A percentile compares a stretch with the other conserved stretches of the same genome.
phyloP scores from a whole-genome alignment of 92 coral and sea anemone species.

The Palythoa grandiflora region DNA sequence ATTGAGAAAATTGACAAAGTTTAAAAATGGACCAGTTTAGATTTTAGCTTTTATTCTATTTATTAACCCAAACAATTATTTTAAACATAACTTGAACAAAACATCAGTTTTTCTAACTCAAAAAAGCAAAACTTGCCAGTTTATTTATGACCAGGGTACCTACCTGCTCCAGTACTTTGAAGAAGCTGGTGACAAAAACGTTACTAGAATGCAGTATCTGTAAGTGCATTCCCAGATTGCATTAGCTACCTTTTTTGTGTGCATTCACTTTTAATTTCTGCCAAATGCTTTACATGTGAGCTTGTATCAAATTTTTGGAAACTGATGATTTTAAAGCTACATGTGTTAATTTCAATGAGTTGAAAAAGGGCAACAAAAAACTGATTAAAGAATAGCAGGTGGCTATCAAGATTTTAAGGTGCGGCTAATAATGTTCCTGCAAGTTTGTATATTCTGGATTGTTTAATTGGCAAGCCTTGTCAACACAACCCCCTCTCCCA shows the following conservation, averaged over 20 bases:
- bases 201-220: constrained; percentile 40
- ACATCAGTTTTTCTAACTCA: background rate
- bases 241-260: background rate
- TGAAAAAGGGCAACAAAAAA: background rate
- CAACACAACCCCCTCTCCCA: constrained; percentile 32
- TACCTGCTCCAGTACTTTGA: constrained; percentile 39
- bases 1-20: too few relatives aligned
- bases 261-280: background rate
- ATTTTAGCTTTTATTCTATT: too few relatives aligned
- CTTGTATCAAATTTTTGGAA: background rate
- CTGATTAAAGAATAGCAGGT: background rate
- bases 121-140: background rate
- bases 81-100: too few relatives aligned
- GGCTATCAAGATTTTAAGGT: constrained; percentile 28
- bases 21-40: too few relatives aligned
- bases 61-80: too few relatives aligned
- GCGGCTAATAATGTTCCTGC: background rate
- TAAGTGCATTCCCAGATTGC: constrained; percentile 24
- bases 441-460: background rate
- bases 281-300: background rate
- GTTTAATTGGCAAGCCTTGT: constrained; percentile 1
- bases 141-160: background rate
- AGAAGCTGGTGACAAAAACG: constrained; percentile 34
- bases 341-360: too few relatives aligned
- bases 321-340: background rate